A percentile compares a stretch with the other conserved stretches of the same genome.
These are phyloP conservation scores for Dipodomys ordii DNA, from an alignment of 2,113 vertebrate genomes.

Conservation along the genomic window DNA sequence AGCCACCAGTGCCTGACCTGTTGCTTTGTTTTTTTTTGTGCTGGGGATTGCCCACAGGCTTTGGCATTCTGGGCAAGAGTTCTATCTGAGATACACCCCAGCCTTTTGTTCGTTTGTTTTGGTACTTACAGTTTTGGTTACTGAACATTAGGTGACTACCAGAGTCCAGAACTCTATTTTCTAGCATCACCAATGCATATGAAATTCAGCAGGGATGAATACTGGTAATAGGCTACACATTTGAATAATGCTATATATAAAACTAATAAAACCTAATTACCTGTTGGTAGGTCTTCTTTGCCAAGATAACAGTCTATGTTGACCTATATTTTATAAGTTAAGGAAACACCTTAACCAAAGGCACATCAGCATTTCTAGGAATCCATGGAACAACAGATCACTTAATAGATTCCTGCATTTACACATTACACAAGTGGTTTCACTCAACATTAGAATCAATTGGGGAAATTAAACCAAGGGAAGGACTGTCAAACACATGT, in stretches of 20 bases:
- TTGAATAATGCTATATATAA: neutral
- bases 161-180: neutral
- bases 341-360: neutral
- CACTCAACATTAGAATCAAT: neutral
- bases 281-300: neutral
- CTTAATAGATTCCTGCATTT: neutral
- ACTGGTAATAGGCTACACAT: neutral
- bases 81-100: too few species aligned
- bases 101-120: neutral
- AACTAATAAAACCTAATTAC: neutral
- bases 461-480: neutral
- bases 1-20: too few species aligned
- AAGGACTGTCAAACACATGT: neutral
- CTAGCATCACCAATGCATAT: neutral
- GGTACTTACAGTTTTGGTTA: conserved; percentile 7
- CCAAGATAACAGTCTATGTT: neutral
- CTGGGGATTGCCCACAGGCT: too few species aligned
- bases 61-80: neutral
- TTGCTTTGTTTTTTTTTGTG: too few species aligned
- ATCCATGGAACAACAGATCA: neutral
- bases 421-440: neutral
- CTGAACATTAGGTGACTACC: neutral
- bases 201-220: neutral
- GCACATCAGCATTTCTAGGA: neutral
- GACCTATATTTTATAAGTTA: neutral